These are phyloP conservation scores for Amblyjoppa fuscipennis DNA, from an alignment of 2,888 invertebrate species.

Conservation along the genomic window DNA sequence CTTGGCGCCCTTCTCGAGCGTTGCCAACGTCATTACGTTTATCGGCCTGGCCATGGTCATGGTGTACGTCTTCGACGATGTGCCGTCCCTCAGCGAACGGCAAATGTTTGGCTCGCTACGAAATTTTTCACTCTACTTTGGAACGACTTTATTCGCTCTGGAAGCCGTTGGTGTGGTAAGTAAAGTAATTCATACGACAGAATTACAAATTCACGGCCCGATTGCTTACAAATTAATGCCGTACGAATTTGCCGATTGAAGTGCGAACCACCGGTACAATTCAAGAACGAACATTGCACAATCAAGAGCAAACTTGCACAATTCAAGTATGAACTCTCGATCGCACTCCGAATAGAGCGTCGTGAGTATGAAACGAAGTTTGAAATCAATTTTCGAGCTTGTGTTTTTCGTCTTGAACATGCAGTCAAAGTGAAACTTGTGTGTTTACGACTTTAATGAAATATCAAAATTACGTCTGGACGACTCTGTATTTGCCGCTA, in stretches of 20 bases:
- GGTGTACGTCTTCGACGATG: slow-evolving; percentile 89
- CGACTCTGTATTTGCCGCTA: no score
- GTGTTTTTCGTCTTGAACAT: neutral
- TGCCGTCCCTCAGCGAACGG: slow-evolving; percentile 86
- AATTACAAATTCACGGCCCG: slow-evolving; percentile 64
- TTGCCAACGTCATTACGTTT: slow-evolving; percentile 93
- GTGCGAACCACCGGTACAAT: neutral
- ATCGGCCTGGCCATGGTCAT: slow-evolving; percentile 92
- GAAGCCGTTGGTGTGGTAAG: slow-evolving; percentile 93
- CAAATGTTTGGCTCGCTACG: slow-evolving; percentile 86
- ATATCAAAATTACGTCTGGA: no score
- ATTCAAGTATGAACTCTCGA: neutral
- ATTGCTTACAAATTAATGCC: neutral
- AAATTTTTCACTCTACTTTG: slow-evolving; percentile 93
- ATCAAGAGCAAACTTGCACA: neutral
- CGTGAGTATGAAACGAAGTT: neutral
- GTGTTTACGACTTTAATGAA: no score
- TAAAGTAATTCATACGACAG: slow-evolving; percentile 63
- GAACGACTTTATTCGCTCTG: slow-evolving; percentile 95
- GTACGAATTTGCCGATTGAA: neutral
- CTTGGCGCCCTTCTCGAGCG: slow-evolving; percentile 93
- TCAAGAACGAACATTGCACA: no score
- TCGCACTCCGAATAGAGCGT: neutral
- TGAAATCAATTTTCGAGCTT: neutral
- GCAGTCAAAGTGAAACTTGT: no score